Conservation (phyloP, 2,888 invertebrate genomes). For the Heliconius cydno region DNA sequence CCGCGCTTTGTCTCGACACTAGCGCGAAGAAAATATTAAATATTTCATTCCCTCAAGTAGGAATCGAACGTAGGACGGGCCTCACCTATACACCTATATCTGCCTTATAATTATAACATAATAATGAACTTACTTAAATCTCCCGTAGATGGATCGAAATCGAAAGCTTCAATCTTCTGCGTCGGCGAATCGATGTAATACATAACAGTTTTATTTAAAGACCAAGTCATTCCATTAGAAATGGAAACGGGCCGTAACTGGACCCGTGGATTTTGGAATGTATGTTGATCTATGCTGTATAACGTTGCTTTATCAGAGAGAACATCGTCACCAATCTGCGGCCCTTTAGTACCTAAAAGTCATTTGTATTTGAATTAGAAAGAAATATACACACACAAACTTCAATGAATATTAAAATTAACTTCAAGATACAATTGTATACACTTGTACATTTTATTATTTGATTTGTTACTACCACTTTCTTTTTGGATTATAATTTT, state of each 20-base stretch:
- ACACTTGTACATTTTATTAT: too few relatives aligned
- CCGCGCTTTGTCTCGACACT: too few relatives aligned
- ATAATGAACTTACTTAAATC: constrained; percentile 56
- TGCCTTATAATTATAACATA: too few relatives aligned
- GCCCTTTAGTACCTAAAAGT: constrained; percentile 84
- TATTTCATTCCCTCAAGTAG: too few relatives aligned
- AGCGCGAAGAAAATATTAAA: too few relatives aligned
- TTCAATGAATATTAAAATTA: too few relatives aligned
- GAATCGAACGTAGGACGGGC: too few relatives aligned
- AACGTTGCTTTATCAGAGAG: constrained; percentile 80
- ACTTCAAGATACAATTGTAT: too few relatives aligned
- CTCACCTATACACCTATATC: too few relatives aligned
- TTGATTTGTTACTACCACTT: too few relatives aligned
- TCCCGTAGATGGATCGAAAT: constrained; percentile 81
- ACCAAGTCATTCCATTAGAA: constrained; percentile 91
- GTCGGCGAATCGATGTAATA: constrained; percentile 90
- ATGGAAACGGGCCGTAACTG: constrained; percentile 80
- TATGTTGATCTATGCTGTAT: constrained; percentile 76
- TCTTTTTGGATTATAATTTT: too few relatives aligned
- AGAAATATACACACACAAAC: background rate
- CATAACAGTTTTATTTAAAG: constrained; percentile 85
- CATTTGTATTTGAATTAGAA: background rate
- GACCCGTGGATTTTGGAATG: constrained; percentile 54
- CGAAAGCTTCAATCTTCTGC: constrained; percentile 85
- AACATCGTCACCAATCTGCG: constrained; percentile 77